phyloP scores from a whole-genome alignment of 64 coral and sea anemone genomes.

The Pachyseris speciosa region DNA sequence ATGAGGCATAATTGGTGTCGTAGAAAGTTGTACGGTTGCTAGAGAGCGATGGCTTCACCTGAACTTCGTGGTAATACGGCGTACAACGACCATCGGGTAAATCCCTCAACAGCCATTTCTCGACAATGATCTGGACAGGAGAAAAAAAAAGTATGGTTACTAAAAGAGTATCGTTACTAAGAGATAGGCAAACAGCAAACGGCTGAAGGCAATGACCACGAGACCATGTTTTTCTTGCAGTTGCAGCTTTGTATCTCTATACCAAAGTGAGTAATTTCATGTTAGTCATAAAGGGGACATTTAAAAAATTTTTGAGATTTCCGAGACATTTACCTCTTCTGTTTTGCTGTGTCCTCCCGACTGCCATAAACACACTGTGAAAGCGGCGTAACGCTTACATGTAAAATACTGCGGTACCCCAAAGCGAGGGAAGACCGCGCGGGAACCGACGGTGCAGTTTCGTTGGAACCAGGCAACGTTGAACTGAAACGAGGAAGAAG shows the following conservation, averaged over 20 bases:
- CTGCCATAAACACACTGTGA: neutral
- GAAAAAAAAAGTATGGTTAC: neutral
- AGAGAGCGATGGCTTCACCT: neutral
- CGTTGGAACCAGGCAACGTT: neutral
- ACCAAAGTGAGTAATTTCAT: too few relatives aligned
- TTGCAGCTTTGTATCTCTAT: too few relatives aligned
- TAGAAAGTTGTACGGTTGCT: constrained; percentile 4
- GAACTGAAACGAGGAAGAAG: neutral
- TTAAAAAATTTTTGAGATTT: neutral
- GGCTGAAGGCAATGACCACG: too few relatives aligned
- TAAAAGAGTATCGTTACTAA: neutral
- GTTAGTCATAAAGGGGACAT: too few relatives aligned
- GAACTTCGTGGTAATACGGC: neutral
- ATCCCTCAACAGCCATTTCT: neutral
- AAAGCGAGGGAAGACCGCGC: constrained; percentile 1
- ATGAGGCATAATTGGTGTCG: neutral
- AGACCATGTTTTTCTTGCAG: too few relatives aligned
- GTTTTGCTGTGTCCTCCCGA: constrained; percentile 29
- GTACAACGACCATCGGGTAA: constrained; percentile 5
- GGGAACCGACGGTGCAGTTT: constrained; percentile 13
- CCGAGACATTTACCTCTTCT: neutral
- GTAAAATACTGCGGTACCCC: constrained; percentile 8
- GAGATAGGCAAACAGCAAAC: too few relatives aligned
- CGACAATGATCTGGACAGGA: neutral
- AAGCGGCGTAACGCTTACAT: neutral